Base-by-base conservation (phyloP, 2,113 vertebrate species). In the Gasterosteus aculeatus region DNA sequence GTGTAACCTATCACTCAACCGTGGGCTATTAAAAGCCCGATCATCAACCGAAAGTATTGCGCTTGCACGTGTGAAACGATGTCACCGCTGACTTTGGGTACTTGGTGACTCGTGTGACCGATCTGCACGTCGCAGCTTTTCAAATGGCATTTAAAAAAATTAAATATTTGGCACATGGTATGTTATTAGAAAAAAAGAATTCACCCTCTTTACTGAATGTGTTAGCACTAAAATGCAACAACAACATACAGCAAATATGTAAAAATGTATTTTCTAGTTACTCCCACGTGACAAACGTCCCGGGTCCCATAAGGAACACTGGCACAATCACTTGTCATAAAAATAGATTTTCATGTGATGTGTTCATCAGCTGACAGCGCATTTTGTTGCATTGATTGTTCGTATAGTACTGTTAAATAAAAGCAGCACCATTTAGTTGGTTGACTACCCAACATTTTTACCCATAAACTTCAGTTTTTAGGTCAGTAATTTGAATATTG, bases 391-490 rank as follows among this genome's bases (percentile, higher is more conserved):
- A 79, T 81, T 74, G 85, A 87, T 86, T 87, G 66, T 84, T 90
- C 76, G 31, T 81, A 75, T 85, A 53, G 76, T 68, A 60, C 75
- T 82, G 77, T 70, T 60, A 62, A 87, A 69, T 70, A 78, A 87
- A 89, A 89, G 79, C 81, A 88, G 87, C 85, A 90, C 80, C 85
- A 78, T 91, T 82, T 62, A 59, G 65, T 68, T 72, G 60, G 79
- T 70, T 89, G 77, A 89, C 88, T 87, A 89, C 75, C 76, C 26
- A 60, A 74, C 44, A 38, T 66, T 64, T 77, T 76, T 33, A 81
- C 14, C 51, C 56, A 75, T 46, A 82, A 49, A 65, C 10, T 49
- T 35, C 9, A 35, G 67, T 62, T 66, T 61, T 63, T 68, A 38
- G 39, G 31, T 72, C 54, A 62, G 67, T 73, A 67, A 63, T 82